phyloP scores from a whole-genome alignment of 2,797 vertebrate species.

The Neopelma chrysocephalum region DNA sequence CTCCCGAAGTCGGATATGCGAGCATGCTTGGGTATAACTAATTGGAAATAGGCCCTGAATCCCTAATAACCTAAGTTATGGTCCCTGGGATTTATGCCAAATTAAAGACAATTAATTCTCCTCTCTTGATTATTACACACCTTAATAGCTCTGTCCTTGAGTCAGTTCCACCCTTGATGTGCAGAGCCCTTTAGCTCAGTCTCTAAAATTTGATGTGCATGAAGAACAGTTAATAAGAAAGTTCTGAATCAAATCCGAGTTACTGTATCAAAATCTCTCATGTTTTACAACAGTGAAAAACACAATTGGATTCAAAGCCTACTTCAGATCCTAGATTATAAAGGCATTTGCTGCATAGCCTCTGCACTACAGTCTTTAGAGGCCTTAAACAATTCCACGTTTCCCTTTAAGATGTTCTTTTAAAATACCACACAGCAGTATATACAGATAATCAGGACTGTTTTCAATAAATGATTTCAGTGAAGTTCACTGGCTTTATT shows the following conservation, averaged over 20 bases:
- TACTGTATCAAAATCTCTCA: conserved; percentile 43
- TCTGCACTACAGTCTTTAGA: conserved; percentile 60
- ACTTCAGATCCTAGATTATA: conserved; percentile 61
- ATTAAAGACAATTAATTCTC: conserved; percentile 81
- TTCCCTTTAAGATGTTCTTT: conserved; percentile 62
- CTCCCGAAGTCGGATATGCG: neutral
- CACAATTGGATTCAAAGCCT: conserved; percentile 54
- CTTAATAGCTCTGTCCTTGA: conserved; percentile 77
- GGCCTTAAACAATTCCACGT: conserved; percentile 57
- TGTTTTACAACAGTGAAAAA: conserved; percentile 55
- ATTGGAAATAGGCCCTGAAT: conserved; percentile 70
- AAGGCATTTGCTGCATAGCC: conserved; percentile 42
- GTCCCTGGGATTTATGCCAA: conserved; percentile 76
- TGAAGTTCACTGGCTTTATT: conserved; percentile 61
- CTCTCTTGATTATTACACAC: conserved; percentile 72
- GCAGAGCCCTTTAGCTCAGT: conserved; percentile 51
- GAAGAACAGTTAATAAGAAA: conserved; percentile 64
- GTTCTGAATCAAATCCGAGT: conserved; percentile 45
- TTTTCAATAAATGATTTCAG: conserved; percentile 64
- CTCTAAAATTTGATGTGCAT: conserved; percentile 66
- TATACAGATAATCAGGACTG: conserved; percentile 59
- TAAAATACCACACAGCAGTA: conserved; percentile 45
- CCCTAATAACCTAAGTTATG: conserved; percentile 65
- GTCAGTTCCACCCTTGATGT: conserved; percentile 65
- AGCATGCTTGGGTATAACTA: conserved; percentile 19